phyloP scores from a whole-genome alignment of 2,113 vertebrate genomes.

The Tragelaphus scriptus region DNA sequence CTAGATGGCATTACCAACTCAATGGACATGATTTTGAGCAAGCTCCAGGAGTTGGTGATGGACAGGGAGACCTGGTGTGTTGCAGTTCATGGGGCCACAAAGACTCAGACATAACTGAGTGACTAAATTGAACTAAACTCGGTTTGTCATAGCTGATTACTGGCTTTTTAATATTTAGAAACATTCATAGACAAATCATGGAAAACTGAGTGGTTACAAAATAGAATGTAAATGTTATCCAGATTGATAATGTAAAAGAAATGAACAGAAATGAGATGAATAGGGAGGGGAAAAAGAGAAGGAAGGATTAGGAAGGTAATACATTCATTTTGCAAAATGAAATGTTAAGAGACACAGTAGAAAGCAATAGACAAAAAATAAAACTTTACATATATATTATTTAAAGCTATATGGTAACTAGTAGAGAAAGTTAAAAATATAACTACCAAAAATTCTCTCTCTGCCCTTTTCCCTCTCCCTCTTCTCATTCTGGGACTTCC shows the following conservation, averaged over 20 bases:
- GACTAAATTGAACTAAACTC: not conserved
- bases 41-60: not conserved
- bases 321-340: not conserved
- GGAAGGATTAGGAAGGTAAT: not conserved
- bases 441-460: not conserved
- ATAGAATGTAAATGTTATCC: not conserved
- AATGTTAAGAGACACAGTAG: not conserved
- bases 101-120: not conserved
- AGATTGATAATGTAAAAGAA: not conserved
- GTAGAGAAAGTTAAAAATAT: not conserved
- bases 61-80: fast-evolving
- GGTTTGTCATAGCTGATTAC: not conserved
- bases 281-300: not conserved
- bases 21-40: not conserved
- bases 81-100: not conserved
- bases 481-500: not conserved
- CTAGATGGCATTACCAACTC: not conserved
- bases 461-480: not conserved
- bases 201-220: not conserved
- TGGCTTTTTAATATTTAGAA: not conserved
- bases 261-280: not conserved
- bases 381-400: not conserved
- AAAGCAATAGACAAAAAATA: not conserved
- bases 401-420: not conserved
- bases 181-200: not conserved